Conservation (phyloP, 2,888 invertebrate genomes). For the Marronus borbonicus region DNA sequence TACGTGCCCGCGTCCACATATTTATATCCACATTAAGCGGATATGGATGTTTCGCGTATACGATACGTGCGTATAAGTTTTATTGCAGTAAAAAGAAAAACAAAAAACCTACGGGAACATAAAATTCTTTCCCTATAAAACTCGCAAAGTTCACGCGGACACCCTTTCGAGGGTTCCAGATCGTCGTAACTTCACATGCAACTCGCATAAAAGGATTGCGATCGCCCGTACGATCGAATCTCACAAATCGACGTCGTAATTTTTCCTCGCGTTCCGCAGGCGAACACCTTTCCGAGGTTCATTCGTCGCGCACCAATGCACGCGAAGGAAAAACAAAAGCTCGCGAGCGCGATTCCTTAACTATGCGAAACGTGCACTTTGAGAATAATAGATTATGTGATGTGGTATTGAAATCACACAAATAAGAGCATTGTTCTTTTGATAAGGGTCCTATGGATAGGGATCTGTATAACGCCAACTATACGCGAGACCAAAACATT, state of each 20-base stretch:
- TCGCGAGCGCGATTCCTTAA: background rate
- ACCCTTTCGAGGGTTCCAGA: background rate
- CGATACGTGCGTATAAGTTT: conserved; percentile 2
- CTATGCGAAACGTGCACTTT: background rate
- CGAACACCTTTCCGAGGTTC: conserved; percentile 11
- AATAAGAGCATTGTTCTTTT: too few species aligned
- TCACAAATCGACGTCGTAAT: conserved; percentile 11
- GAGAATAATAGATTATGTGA: too few species aligned
- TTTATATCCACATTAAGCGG: too few species aligned
- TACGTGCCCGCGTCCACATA: too few species aligned
- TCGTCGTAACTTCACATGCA: conserved; percentile 20
- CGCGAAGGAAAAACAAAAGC: conserved; percentile 22
- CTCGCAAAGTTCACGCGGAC: conserved; percentile 8
- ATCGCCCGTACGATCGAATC: conserved; percentile 7
- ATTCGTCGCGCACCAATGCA: conserved; percentile 5
- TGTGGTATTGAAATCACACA: too few species aligned
- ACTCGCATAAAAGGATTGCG: conserved; percentile 29
- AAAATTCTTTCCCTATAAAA: conserved; percentile 18
- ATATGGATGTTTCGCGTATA: background rate
- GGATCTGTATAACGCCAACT: too few species aligned
- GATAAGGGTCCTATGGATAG: too few species aligned
- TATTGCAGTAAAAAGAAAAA: conserved; percentile 1
- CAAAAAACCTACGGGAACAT: background rate
- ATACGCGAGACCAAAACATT: too few species aligned
- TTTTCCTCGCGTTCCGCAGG: background rate